Evolutionary conservation across 2,888 invertebrate species (phyloP), one percentile per base, ranked within the genome.

Genomic region (Meliscaeva auricollis): DNA sequence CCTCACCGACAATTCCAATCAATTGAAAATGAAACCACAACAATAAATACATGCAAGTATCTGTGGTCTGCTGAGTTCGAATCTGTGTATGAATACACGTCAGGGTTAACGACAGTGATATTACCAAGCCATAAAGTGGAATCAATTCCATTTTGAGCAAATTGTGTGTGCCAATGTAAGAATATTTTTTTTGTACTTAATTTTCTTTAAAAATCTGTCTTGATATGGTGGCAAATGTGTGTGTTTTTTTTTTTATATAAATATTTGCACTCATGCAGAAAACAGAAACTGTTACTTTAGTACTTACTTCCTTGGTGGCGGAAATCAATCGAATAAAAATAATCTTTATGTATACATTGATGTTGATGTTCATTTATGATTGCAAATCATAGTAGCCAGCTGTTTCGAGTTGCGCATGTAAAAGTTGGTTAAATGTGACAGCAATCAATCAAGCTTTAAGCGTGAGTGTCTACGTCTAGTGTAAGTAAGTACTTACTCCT

Each of bases 101-200:
- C 79, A 80, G 74, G 74, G 74, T 80, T 74, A 80, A 74, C 79
- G 74, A 60, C 79, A 68, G 74, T 50, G 66, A 75, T 80, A 68
- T 60, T 74, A 58, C 68, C 79, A 68, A 60, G 22, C 74, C 68
- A 68, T 80, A 68, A 74, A 60, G 32, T 68, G 50, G 60, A 80
- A 52, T 80, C 74, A 52, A 62, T 60, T 75, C 68, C 80, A 75
- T 58, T 69, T 62, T 62, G 22, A 75, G 79, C 41, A 11, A 32
- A 62, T 4, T 76, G 46, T 48, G 46, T 22, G 46, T 54, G 54
- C 72, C 54, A 46, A 38, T 50, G 26, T 22, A 46, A 66, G 38
- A 44, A 46, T 58, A 32, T 26, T 26, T 26, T 26, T 26, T 3
- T 26, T 26, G 56, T 32, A 68, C 52, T 22, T 22, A 60, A 38